Evolutionary conservation across 2,888 invertebrate species (phyloP), one percentile per base, ranked within the genome.

Genomic region (Heliconius charithonia): DNA sequence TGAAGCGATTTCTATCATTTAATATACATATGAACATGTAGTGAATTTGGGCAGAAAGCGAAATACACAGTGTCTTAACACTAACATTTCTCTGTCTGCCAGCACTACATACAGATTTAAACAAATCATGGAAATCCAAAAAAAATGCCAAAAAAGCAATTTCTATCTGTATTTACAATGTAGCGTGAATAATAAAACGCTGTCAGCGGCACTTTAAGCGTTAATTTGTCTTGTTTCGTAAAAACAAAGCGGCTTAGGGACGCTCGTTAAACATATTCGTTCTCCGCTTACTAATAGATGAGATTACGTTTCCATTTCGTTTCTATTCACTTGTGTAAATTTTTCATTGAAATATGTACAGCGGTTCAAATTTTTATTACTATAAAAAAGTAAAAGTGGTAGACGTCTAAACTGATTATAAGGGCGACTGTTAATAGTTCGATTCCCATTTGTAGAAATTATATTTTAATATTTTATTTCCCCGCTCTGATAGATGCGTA

Each of bases 211-310:
- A 45, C 74, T 74, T 59, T 59, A 63, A 37, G 56, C 32, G 37
- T n/a, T 41, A 56, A 77, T 77, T 77, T 77, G 63, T 77, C 73
- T 77, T 67, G 73, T 73, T 76, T 70, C 59, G 65, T 73, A 77
- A 77, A 77, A 77, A 77, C 65, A 62, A 59, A 27, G 51, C 45
- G 62, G 73, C 73, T 74, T 74, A 66, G 77, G 16, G 29, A 29
- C 41, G 45, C 77, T 77, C 41, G 66, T 66, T 66, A 66, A 63
- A 77, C 65, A 63, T 72, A 66, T 66, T 71, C 73, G 25, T 41
- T 41, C 22, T 74, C 19, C 32, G 72, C n/a, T 72, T 59, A 72
- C 72, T 72, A 72, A 72, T 37, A 72, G n/a, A 72, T 59, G 72
- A 56, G 72, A 72, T 72, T 72, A 72, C 59, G 37, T 72, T 25